phyloP scores from a whole-genome alignment of 1,140 invertebrate species.

The Papilio glaucus region DNA sequence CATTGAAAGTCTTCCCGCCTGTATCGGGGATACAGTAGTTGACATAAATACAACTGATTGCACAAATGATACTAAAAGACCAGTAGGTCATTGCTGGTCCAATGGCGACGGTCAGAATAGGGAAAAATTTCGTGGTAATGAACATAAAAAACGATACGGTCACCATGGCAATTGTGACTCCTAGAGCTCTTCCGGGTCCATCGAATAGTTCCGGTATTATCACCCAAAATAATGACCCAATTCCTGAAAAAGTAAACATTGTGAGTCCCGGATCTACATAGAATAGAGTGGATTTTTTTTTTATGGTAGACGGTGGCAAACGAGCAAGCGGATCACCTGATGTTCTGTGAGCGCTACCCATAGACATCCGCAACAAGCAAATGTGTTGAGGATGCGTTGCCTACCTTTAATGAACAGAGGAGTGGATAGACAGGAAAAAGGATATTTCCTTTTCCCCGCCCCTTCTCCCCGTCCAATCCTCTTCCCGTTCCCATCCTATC shows the following conservation, averaged over 20 bases:
- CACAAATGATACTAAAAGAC: conserved; percentile 39
- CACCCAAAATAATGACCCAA: conserved; percentile 62
- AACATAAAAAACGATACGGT: conserved; percentile 85
- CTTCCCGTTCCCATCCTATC: too few species aligned
- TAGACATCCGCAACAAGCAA: too few species aligned
- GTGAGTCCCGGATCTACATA: background rate
- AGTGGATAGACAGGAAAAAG: too few species aligned
- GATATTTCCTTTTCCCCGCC: too few species aligned
- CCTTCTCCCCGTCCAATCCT: too few species aligned
- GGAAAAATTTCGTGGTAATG: conserved; percentile 70
- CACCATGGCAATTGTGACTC: conserved; percentile 52
- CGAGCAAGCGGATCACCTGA: too few species aligned
- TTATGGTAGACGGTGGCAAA: too few species aligned
- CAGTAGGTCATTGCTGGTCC: conserved; percentile 44
- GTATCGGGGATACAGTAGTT: conserved; percentile 46
- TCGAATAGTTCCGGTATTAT: conserved; percentile 66
- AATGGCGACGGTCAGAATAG: conserved; percentile 14
- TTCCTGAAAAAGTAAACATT: conserved; percentile 52
- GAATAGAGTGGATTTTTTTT: too few species aligned
- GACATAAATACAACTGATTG: conserved; percentile 37
- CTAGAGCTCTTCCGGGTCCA: conserved; percentile 53
- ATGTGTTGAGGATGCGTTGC: too few species aligned
- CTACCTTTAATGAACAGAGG: too few species aligned
- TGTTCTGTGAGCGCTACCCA: too few species aligned
- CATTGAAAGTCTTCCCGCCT: conserved; percentile 46